phyloP scores from a whole-genome alignment of 1,140 invertebrate species.

The Chymomyza costata region DNA sequence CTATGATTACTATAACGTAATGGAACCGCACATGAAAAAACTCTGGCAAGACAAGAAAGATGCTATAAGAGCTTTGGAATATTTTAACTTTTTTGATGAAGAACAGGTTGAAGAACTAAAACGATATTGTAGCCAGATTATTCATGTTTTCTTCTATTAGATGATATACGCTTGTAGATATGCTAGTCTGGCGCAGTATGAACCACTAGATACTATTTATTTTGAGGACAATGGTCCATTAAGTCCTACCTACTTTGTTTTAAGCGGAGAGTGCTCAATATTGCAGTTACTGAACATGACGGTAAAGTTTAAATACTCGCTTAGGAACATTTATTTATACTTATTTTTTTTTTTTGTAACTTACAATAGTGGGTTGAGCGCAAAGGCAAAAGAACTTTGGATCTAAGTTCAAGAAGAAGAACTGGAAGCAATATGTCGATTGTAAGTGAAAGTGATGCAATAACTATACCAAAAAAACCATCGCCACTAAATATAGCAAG shows the following conservation, averaged over 20 bases:
- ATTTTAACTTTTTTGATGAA: conserved; percentile 50
- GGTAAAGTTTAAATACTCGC: no score
- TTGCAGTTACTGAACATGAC: conserved; percentile 66
- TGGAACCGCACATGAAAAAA: conserved; percentile 38
- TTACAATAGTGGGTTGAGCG: conserved; percentile 6
- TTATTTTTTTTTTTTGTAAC: neutral
- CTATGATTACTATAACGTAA: conserved; percentile 34
- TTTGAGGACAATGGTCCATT: conserved; percentile 50
- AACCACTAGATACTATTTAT: conserved; percentile 59
- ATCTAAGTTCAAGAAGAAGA: conserved; percentile 6
- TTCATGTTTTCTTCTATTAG: conserved; percentile 3
- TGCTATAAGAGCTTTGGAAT: conserved; percentile 43
- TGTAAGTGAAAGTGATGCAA: no score
- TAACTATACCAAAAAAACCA: no score
- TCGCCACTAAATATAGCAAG: conserved; percentile 16
- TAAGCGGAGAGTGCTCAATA: conserved; percentile 67
- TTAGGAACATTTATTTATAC: no score
- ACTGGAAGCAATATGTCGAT: no score
- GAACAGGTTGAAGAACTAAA: conserved; percentile 42
- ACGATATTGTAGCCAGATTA: neutral
- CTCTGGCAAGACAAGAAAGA: conserved; percentile 55
- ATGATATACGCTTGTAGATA: conserved; percentile 49
- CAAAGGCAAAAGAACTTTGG: conserved; percentile 8
- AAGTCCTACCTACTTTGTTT: conserved; percentile 57
- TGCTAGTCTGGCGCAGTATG: conserved; percentile 41